Conservation (phyloP, 2,113 vertebrate species). For the Zeus faber region DNA sequence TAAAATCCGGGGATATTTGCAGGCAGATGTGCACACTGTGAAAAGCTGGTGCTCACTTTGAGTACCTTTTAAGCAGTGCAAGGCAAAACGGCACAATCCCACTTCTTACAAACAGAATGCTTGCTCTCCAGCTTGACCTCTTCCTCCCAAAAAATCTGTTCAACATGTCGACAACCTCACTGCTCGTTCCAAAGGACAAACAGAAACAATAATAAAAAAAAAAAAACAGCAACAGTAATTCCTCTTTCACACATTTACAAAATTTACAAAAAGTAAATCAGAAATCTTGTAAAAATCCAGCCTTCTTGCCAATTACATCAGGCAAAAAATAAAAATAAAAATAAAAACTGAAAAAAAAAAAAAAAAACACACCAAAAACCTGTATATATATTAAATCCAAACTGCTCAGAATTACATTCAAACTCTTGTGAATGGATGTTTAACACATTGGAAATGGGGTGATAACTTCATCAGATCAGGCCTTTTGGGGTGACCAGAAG, state of each 20-base stretch:
- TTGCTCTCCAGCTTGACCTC: slow-evolving; percentile 7
- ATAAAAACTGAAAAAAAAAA: slow-evolving; percentile 15
- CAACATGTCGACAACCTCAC: no score
- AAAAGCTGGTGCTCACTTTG: no score
- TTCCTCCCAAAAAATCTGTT: slow-evolving; percentile 26
- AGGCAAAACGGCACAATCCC: no score
- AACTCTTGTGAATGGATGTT: slow-evolving; percentile 57
- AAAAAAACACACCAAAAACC: slow-evolving; percentile 52
- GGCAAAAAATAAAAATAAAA: slow-evolving; percentile 36
- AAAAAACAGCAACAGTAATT: slow-evolving; percentile 51
- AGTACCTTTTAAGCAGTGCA: no score
- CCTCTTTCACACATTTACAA: slow-evolving; percentile 73
- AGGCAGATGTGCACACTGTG: no score
- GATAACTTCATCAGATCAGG: slow-evolving; percentile 32
- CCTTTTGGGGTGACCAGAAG: slow-evolving; percentile 17
- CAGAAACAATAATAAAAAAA: slow-evolving; percentile 29
- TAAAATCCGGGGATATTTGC: no score
- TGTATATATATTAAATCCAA: slow-evolving; percentile 58
- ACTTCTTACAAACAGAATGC: slow-evolving; percentile 22
- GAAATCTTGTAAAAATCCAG: slow-evolving; percentile 70
- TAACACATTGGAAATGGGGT: slow-evolving; percentile 30
- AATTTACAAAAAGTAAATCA: slow-evolving; percentile 75
- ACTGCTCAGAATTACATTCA: slow-evolving; percentile 70
- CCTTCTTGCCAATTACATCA: slow-evolving; percentile 64
- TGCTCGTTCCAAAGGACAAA: neutral